phyloP scores from a whole-genome alignment of 2,113 vertebrate species.

The Cyphomyrus plagiostoma region DNA sequence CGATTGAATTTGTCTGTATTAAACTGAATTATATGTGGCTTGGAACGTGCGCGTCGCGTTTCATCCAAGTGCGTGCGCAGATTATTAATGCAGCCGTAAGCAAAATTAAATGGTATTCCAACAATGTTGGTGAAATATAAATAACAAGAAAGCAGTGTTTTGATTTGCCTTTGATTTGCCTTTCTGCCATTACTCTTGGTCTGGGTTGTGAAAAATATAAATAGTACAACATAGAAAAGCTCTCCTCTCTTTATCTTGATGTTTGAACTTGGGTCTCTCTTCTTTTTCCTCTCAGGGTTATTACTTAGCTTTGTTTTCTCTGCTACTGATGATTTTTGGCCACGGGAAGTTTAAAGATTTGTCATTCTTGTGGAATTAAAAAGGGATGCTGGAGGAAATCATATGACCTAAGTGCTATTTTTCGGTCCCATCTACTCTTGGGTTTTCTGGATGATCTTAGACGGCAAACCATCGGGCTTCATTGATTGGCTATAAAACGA shows the following conservation, averaged over 20 bases:
- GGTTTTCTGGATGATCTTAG: neutral
- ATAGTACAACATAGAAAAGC: neutral
- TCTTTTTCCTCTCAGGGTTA: neutral
- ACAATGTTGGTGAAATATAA: neutral
- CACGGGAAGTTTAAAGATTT: neutral
- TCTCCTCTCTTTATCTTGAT: neutral
- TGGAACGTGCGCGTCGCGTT: neutral
- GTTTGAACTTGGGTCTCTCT: neutral
- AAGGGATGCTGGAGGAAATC: neutral
- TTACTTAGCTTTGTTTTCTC: neutral
- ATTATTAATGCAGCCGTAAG: neutral
- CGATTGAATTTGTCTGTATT: neutral
- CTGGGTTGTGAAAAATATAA: neutral
- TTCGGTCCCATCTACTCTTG: neutral
- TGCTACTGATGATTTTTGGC: neutral
- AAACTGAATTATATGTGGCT: neutral
- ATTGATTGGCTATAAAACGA: neutral
- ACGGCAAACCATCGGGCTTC: neutral
- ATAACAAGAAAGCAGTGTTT: neutral
- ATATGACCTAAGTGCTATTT: neutral
- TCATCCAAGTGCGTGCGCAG: neutral
- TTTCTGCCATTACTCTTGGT: neutral
- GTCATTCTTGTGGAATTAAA: neutral
- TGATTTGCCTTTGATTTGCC: too few relatives aligned
- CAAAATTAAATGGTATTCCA: conserved; percentile 10